Evolutionary conservation across 2,797 vertebrate genomes (phyloP), one percentile per base, ranked within the genome.

Genomic region (Tachyglossus aculeatus): DNA sequence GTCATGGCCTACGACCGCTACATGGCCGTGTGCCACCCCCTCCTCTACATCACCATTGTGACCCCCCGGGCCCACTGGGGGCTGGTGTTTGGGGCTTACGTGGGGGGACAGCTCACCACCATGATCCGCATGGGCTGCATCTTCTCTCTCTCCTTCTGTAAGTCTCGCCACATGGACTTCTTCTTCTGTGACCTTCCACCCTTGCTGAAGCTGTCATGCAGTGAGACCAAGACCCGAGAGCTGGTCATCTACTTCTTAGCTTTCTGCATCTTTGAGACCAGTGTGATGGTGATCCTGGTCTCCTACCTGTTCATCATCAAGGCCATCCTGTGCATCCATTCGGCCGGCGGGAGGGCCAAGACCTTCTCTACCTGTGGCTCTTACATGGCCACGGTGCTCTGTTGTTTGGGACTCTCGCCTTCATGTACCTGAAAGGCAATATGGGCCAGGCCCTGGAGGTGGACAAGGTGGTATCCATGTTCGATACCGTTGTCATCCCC

Each of bases 171-270:
- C n/a, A 70, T 90, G 2, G 65, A 90, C 1, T 86, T 90, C 50
- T 92, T 90, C 44, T 91, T 91, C 61, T 93, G 90, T 39, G 89
- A 91, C 4, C 86, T 81, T 2, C 81, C 84, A 21, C 85, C 86
- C 41, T 70, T 92, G 19, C 82, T 90, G 47, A 66, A 50, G 1
- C 63, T 81, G 21, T 86, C 89, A 6, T 92, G 88, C 7, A 90
- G 88, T 3, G 33, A 81, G 39, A 90, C 83, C 0, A 4, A 66
- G 0, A 5, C 83, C 37, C 90, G 43, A 3, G 82, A 91, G 22
- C 68, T 84, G 4, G 47, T 88, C 6, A 78, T 90, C 37, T n/a
- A n/a, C n/a, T n/a, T n/a, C n/a, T n/a, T n/a, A n/a, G n/a, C n/a
- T n/a, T n/a, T n/a, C n/a, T 51, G 61, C 4, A 78, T 91, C 36